A percentile compares a stretch with the other conserved stretches of the same genome.
These are phyloP conservation scores for Lordiphosa andalusiaca DNA, from an alignment of 2,888 invertebrate genomes.

Conservation along the genomic window DNA sequence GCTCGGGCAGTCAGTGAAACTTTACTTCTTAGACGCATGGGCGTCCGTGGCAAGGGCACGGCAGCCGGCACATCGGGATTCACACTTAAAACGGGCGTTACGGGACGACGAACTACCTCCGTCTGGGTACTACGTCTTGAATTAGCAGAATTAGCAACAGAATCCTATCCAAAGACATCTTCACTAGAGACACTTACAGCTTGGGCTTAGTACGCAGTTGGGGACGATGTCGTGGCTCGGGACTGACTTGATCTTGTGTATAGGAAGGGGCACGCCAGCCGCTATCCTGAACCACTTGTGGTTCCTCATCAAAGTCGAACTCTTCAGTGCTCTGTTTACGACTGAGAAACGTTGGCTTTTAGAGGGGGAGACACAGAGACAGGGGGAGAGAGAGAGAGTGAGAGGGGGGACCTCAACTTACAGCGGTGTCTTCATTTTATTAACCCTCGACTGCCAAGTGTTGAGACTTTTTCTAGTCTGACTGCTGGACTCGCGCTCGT, in stretches of 20 bases:
- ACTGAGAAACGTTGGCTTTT: conserved; percentile 31
- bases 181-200: conserved; percentile 55
- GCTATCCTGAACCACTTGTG: conserved; percentile 29
- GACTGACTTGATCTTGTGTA: conserved; percentile 44
- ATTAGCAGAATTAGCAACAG: conserved; percentile 20
- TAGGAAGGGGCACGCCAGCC: conserved; percentile 48
- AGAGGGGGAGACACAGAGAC: not conserved
- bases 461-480: conserved; percentile 62
- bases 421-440: conserved; percentile 57
- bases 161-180: conserved; percentile 1
- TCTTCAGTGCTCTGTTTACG: conserved; percentile 72
- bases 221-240: conserved; percentile 37
- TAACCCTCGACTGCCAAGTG: conserved; percentile 54
- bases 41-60: conserved; percentile 72
- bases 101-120: conserved; percentile 66
- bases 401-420: conserved; percentile 44
- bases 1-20: conserved; percentile 74
- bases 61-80: conserved; percentile 72
- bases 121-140: conserved; percentile 59
- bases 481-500: conserved; percentile 64
- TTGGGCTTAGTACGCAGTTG: conserved; percentile 60
- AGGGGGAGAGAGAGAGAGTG: not conserved
- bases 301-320: conserved; percentile 62
- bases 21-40: conserved; percentile 69
- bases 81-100: conserved; percentile 67